A percentile compares a stretch with the other conserved stretches of the same genome.
phyloP scores from a whole-genome alignment of 2,888 invertebrate species.

The Dermolepida albohirtum region DNA sequence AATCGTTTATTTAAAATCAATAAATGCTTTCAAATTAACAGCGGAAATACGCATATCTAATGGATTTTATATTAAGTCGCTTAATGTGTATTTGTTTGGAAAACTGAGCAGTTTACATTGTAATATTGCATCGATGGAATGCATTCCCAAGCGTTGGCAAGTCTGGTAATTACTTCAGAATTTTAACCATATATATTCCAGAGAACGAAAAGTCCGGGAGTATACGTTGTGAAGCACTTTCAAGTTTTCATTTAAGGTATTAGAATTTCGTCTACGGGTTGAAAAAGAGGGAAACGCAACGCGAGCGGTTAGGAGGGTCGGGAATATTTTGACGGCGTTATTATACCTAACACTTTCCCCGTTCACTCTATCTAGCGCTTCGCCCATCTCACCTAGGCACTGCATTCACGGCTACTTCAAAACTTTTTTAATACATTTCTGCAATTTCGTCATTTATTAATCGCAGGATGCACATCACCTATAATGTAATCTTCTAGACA shows the following conservation, averaged over 20 bases:
- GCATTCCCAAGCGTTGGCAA: slow-evolving; percentile 40
- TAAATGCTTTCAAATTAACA: slow-evolving; percentile 3
- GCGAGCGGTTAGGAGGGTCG: background rate
- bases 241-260: slow-evolving; percentile 41
- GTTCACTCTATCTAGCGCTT: background rate
- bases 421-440: slow-evolving; percentile 32
- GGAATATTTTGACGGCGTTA: slow-evolving; percentile 29
- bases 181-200: slow-evolving; percentile 46
- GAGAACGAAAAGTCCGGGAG: slow-evolving; percentile 36
- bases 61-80: slow-evolving; percentile 29
- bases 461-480: slow-evolving; percentile 7
- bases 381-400: background rate
- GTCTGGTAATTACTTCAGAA: slow-evolving; percentile 49
- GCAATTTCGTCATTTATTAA: slow-evolving; percentile 24
- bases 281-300: slow-evolving; percentile 1
- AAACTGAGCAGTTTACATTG: slow-evolving; percentile 37
- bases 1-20: background rate
- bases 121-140: slow-evolving; percentile 40
- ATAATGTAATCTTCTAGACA: too few species aligned
- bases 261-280: slow-evolving; percentile 31
- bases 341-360: background rate
- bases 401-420: slow-evolving; percentile 13
- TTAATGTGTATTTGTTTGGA: slow-evolving; percentile 36
- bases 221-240: slow-evolving; percentile 40
- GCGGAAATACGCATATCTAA: slow-evolving; percentile 20